These are phyloP conservation scores for Drosophila azteca DNA, from an alignment of 1,140 invertebrate species.

Conservation along the genomic window DNA sequence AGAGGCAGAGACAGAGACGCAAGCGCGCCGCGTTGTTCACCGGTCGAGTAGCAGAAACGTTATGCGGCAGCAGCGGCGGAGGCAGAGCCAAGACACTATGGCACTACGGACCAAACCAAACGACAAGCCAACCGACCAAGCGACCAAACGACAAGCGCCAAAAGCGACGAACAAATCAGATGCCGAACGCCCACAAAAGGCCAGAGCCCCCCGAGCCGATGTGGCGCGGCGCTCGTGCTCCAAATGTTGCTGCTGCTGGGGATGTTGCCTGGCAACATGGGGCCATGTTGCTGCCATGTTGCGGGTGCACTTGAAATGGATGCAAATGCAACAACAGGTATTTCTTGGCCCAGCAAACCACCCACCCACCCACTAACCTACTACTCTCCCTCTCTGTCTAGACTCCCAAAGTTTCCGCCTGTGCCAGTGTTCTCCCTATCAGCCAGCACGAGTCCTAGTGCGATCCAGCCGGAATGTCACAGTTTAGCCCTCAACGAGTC, in stretches of 20 bases:
- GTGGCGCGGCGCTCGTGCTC: neutral
- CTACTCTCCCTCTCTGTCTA: too few species aligned
- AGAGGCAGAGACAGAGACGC: conserved; percentile 22
- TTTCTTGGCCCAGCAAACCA: conserved; percentile 13
- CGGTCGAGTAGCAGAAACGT: conserved; percentile 64
- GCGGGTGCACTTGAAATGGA: conserved; percentile 2
- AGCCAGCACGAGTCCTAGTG: too few species aligned
- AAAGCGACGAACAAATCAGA: neutral
- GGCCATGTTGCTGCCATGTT: neutral
- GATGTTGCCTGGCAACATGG: conserved; percentile 8
- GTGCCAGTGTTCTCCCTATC: too few species aligned
- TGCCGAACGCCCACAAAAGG: conserved; percentile 14
- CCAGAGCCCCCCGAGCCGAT: conserved; percentile 4
- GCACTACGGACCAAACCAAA: conserved; percentile 25
- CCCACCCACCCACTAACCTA: too few species aligned
- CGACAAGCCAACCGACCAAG: too few species aligned
- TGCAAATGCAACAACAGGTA: conserved; percentile 55
- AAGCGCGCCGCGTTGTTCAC: conserved; percentile 64
- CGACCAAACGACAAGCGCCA: conserved; percentile 22
- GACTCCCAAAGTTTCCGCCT: too few species aligned
- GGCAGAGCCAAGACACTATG: conserved; percentile 8
- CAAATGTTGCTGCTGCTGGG: conserved; percentile 33
- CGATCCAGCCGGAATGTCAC: too few species aligned
- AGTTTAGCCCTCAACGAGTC: neutral
- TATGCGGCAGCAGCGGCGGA: conserved; percentile 40